Percentiles rank a stretch among this genome's conserved stretches.
phyloP scores from a whole-genome alignment of 2,888 invertebrate genomes.

The Oligia fasciuncula region DNA sequence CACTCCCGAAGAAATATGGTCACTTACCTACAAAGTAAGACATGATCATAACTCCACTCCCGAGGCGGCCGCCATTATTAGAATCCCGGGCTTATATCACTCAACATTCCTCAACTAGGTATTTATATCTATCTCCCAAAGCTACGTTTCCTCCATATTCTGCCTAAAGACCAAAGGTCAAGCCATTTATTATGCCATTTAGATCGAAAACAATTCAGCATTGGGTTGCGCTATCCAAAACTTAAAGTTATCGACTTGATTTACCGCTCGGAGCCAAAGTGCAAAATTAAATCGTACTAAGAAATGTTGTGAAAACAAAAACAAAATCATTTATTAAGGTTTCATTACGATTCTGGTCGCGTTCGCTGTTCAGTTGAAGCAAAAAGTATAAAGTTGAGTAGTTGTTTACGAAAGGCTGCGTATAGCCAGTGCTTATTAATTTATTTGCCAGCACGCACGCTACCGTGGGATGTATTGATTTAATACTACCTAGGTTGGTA shows the following conservation, averaged over 20 bases:
- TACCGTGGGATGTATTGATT: constrained; percentile 40
- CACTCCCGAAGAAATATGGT: constrained; percentile 16
- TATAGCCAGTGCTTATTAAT: constrained; percentile 32
- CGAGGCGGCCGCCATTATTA: constrained; percentile 37
- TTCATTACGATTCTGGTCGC: constrained; percentile 54
- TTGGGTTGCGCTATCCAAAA: constrained; percentile 40
- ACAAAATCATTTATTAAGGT: constrained; percentile 69
- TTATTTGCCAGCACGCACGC: constrained; percentile 49
- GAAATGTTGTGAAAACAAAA: constrained; percentile 61
- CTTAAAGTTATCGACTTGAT: constrained; percentile 63
- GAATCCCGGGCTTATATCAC: constrained; percentile 44
- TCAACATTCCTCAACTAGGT: constrained; percentile 50
- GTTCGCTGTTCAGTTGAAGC: constrained; percentile 36
- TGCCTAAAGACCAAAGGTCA: constrained; percentile 45
- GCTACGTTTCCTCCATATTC: constrained; percentile 51
- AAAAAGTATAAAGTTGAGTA: constrained; percentile 45
- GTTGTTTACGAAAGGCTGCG: constrained; percentile 56
- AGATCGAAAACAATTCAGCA: constrained; percentile 55
- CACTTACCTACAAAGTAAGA: constrained; percentile 14
- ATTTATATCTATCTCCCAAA: constrained; percentile 55
- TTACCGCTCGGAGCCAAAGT: constrained; percentile 61
- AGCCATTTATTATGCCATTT: constrained; percentile 57
- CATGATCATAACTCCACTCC: constrained; percentile 39
- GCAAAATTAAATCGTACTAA: constrained; percentile 68
- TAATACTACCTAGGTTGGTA: constrained; percentile 5